phyloP scores from a whole-genome alignment of 1,140 invertebrate genomes.

The Tetramorium simillimum region DNA sequence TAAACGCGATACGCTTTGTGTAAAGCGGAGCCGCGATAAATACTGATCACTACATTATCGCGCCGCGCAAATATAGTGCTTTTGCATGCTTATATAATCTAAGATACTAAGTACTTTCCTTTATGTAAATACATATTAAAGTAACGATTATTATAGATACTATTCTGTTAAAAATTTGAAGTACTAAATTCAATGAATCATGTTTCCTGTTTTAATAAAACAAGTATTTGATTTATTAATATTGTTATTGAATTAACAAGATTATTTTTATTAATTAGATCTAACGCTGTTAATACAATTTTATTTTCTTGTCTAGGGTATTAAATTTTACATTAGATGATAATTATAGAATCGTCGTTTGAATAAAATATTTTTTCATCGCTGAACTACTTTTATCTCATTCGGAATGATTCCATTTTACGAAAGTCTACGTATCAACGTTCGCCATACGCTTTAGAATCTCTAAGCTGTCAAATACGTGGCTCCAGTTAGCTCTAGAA shows the following conservation, averaged over 20 bases:
- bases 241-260: no score
- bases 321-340: not conserved
- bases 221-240: no score
- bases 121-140: slow-evolving; percentile 1
- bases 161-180: not conserved
- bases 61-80: not conserved
- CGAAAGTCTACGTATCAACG: not conserved
- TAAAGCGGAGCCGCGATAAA: not conserved
- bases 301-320: not conserved
- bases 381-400: not conserved
- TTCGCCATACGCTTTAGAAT: slow-evolving; percentile 55
- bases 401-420: slow-evolving; percentile 24
- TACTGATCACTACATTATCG: slow-evolving; percentile 22
- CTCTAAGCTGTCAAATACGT: slow-evolving; percentile 4
- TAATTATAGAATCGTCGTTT: not conserved
- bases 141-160: not conserved
- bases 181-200: no score
- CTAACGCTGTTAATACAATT: no score
- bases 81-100: not conserved
- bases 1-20: not conserved
- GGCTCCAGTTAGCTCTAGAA: not conserved
- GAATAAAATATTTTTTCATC: not conserved
- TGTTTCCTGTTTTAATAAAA: no score
- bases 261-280: no score
- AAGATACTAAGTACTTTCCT: not conserved